Conservation (phyloP, 2,888 invertebrate genomes). For the Eugnorisma glareosa region DNA sequence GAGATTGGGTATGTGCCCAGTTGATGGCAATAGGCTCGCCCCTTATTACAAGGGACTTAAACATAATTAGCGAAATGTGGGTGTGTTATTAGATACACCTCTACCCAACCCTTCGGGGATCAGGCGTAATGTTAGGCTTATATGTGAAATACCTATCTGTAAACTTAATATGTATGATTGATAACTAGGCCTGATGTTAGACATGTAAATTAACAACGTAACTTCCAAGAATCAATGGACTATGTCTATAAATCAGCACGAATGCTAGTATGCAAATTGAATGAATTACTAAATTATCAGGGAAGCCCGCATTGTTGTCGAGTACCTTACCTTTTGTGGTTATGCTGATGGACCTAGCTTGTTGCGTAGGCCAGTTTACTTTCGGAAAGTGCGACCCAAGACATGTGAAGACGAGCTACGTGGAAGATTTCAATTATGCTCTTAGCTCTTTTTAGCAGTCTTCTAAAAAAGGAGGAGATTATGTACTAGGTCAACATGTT, state of each 20-base stretch:
- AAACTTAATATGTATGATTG: constrained; percentile 27
- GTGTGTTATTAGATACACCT: no score
- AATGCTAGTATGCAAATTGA: constrained; percentile 43
- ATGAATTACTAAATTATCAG: constrained; percentile 46
- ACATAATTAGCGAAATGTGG: no score
- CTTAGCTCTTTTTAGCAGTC: not conserved
- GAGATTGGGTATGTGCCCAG: no score
- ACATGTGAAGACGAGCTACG: not conserved
- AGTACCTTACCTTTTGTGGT: not conserved
- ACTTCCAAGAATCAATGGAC: constrained; percentile 33
- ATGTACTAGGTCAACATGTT: no score
- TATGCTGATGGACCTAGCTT: not conserved
- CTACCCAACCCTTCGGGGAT: no score
- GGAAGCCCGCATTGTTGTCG: constrained; percentile 29
- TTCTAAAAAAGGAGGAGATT: no score
- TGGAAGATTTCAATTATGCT: not conserved
- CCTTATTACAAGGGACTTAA: no score
- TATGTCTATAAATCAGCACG: constrained; percentile 32
- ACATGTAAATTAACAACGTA: constrained; percentile 23
- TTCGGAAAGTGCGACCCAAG: not conserved
- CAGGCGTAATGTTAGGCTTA: not conserved
- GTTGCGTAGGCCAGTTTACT: not conserved
- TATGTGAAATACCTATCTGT: constrained; percentile 7
- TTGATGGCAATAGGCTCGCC: not conserved
- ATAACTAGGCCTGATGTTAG: constrained; percentile 8